Evolutionary conservation across 1,140 invertebrate genomes (phyloP).

Genomic region (Gonioctena quinquepunctata): DNA sequence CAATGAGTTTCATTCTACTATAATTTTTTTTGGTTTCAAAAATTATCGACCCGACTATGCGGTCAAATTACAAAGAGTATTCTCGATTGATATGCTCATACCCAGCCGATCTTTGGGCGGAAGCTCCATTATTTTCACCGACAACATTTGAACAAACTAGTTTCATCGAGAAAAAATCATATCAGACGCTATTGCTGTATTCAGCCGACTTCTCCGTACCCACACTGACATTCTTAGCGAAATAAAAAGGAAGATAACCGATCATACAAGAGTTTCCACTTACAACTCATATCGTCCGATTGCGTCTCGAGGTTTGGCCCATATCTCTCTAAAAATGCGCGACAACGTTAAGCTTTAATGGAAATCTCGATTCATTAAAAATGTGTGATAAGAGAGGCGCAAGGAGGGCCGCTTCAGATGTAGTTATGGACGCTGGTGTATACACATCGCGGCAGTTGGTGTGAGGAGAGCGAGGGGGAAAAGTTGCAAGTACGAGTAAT

Average conservation of each 20-base stretch:
- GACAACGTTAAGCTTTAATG: slow-evolving; percentile 50
- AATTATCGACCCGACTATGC: too few relatives aligned
- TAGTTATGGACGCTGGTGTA: neutral
- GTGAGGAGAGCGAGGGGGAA: neutral
- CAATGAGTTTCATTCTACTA: too few relatives aligned
- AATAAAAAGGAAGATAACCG: slow-evolving; percentile 24
- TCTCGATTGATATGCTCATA: too few relatives aligned
- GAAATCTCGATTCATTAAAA: slow-evolving; percentile 49
- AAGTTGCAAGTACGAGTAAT: neutral
- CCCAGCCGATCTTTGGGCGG: too few relatives aligned
- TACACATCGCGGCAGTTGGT: neutral
- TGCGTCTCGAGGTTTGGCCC: slow-evolving; percentile 36
- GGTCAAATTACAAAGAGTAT: too few relatives aligned
- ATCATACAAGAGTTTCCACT: slow-evolving; percentile 55
- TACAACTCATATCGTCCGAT: slow-evolving; percentile 46
- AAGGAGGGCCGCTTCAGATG: neutral
- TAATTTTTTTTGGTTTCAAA: too few relatives aligned
- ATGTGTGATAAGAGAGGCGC: slow-evolving; percentile 29
- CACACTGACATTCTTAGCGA: slow-evolving; percentile 15
- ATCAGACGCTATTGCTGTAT: too few relatives aligned
- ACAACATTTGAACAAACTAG: too few relatives aligned
- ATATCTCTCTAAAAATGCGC: slow-evolving; percentile 44
- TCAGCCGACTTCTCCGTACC: neutral
- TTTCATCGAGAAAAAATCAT: too few relatives aligned
- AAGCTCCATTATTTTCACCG: too few relatives aligned